Base-by-base conservation (phyloP, 2,797 vertebrate genomes). In the Rhinichthys osculus region DNA sequence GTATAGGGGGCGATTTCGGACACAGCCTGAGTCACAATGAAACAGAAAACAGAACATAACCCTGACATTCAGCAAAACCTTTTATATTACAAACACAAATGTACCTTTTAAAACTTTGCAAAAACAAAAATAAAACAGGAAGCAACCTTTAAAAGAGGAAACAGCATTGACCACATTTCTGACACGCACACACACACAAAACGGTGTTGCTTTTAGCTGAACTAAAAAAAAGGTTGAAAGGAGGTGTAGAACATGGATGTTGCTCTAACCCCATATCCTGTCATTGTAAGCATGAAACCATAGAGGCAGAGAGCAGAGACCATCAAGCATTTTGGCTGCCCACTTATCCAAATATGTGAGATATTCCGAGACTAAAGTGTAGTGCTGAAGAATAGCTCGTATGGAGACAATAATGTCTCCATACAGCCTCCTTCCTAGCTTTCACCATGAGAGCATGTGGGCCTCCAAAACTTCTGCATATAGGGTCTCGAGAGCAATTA, bases 201-300 rank as follows among this genome's bases (percentile, higher is more conserved):
- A 92, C 91, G 92, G 88, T 85, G 85, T 90, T 91, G 93, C 91
- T 92, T 89, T 74, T 64, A 78, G 88, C 59, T 92, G 88, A 93
- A 93, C 92, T 88, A 50, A 89, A 91, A 93, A 94, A 94, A 91
- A 64, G 7, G 8, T 38, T 83, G 30, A 92, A 92, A 92, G 92
- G 92, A 92, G 89, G 91, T 89, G 85, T 92, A 91, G 91, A 91
- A 87, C 83, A 90, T 83, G 83, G 33, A 57, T 94, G 91, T 94
- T 93, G 71, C 92, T 90, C 76, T 85, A 89, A 89, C 88, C 69
- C 86, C 57, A 89, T 91, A 93, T 95, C 94, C 95, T 94, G 91
- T 90, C 88, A 93, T 94, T 94, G 93, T 94, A 89, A 90, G 72
- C 23, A 66, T 76, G 59, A 83, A 66, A 85, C 82, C 44, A 82